Evolutionary conservation across 2,113 vertebrate genomes (phyloP).

Genomic region (Dicerorhinus sumatrensis): DNA sequence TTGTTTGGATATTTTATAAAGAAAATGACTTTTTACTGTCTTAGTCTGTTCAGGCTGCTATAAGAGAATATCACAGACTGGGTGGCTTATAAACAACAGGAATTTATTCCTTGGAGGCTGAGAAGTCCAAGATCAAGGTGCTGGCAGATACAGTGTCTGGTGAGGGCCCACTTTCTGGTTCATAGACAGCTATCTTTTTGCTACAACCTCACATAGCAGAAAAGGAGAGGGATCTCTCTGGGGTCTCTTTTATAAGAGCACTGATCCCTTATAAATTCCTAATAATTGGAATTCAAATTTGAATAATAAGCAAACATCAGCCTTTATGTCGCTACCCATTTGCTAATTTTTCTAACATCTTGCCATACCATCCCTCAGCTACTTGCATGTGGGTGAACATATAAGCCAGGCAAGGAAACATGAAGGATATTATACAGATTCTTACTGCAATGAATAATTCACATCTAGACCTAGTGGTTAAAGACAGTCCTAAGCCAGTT

Average conservation of each 20-base stretch:
- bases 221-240: neutral
- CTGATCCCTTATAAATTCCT: neutral
- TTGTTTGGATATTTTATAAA: neutral
- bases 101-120: neutral
- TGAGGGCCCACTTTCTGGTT: neutral
- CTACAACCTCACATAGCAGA: neutral
- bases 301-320: neutral
- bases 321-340: neutral
- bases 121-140: neutral
- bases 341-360: constrained; percentile 16
- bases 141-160: neutral
- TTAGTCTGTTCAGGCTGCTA: neutral
- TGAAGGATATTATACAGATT: neutral
- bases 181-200: neutral
- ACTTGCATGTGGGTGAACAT: neutral
- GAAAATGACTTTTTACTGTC: neutral
- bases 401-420: neutral
- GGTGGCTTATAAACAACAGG: neutral
- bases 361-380: neutral
- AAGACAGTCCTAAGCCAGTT: neutral
- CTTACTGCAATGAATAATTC: neutral
- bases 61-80: neutral
- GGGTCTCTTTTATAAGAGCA: neutral
- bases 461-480: neutral
- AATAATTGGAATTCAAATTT: neutral